Conservation (phyloP, 2,888 invertebrate species). For the Odiellus spinosus region DNA sequence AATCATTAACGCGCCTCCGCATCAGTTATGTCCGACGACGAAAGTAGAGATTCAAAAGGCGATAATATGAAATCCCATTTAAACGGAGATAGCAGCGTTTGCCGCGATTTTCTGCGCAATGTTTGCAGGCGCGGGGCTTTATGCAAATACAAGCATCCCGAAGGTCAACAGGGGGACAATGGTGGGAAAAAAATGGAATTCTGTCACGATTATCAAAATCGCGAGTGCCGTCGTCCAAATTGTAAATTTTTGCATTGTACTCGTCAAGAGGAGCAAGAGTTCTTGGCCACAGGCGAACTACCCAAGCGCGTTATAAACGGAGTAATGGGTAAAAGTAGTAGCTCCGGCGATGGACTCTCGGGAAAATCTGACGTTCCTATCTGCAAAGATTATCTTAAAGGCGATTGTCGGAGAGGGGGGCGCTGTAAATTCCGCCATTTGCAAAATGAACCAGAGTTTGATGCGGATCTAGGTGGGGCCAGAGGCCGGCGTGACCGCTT, state of each 20-base stretch:
- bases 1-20: too few relatives aligned
- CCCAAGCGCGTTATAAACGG: constrained; percentile 39
- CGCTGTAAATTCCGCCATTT: constrained; percentile 37
- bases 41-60: background rate
- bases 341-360: constrained; percentile 22
- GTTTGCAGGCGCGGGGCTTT: constrained; percentile 43
- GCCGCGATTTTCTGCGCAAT: constrained; percentile 42
- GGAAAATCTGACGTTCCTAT: constrained; percentile 32
- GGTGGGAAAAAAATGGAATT: constrained; percentile 29
- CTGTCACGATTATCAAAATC: constrained; percentile 50
- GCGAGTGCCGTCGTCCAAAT: constrained; percentile 50
- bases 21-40: background rate
- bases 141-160: constrained; percentile 40
- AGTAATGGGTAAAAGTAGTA: background rate
- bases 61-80: background rate
- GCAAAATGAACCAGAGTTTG: constrained; percentile 10
- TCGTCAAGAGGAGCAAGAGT: constrained; percentile 52
- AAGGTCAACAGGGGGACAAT: constrained; percentile 26
- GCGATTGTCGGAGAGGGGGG: constrained; percentile 38
- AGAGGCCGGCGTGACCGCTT: constrained; percentile 8
- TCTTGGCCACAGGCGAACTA: constrained; percentile 51
- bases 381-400: constrained; percentile 45
- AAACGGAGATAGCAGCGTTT: constrained; percentile 34
- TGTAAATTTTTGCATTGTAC: constrained; percentile 63
- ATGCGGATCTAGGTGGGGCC: constrained; percentile 4